Conservation (phyloP, 1,140 invertebrate genomes). For the Aleiodes sp. region DNA sequence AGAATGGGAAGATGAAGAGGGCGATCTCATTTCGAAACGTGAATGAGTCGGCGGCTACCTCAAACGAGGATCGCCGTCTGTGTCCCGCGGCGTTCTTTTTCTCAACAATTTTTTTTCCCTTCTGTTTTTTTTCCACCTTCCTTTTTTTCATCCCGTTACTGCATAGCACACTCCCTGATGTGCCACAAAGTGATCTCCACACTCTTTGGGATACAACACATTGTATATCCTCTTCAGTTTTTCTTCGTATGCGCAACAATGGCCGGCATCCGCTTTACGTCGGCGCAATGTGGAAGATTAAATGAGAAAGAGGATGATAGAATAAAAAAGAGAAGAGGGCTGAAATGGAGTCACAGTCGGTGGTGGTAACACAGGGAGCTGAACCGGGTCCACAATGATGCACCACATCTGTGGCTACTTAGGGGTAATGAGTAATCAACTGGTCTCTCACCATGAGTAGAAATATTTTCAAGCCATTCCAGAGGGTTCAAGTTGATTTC, state of each 20-base stretch:
- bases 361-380: slow-evolving; percentile 8
- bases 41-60: slow-evolving; percentile 45
- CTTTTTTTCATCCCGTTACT: background rate
- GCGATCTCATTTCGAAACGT: slow-evolving; percentile 43
- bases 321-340: background rate
- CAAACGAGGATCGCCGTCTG: slow-evolving; percentile 38
- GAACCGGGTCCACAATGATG: background rate
- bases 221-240: background rate
- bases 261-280: background rate
- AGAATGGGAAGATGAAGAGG: background rate
- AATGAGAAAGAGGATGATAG: background rate
- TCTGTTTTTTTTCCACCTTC: slow-evolving; percentile 15
- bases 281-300: background rate
- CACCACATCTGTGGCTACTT: slow-evolving; percentile 14
- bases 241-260: slow-evolving; percentile 19
- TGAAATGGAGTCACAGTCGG: background rate
- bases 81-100: slow-evolving; percentile 28
- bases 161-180: background rate
- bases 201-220: no score
- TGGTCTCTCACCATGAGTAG: background rate
- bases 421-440: slow-evolving; percentile 8
- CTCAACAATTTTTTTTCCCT: slow-evolving; percentile 24
- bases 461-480: background rate
- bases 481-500: no score
- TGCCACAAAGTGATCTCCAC: background rate